These are phyloP conservation scores for Climacteris rufus DNA, from an alignment of 2,113 vertebrate genomes.

Conservation along the genomic window DNA sequence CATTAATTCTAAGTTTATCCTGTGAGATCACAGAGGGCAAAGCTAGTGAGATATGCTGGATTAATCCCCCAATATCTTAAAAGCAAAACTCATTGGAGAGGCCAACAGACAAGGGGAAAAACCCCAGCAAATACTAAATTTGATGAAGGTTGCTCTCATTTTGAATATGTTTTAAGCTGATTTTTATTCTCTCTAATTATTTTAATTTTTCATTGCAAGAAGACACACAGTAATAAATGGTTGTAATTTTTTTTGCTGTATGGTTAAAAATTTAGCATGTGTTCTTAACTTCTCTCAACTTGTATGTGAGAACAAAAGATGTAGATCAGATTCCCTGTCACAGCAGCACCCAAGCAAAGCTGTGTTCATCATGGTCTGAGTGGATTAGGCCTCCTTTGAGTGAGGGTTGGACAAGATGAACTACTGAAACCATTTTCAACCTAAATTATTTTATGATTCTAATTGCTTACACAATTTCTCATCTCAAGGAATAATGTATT, in stretches of 20 bases:
- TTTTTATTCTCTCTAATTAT: background rate
- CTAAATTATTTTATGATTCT: background rate
- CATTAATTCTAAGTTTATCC: slow-evolving; percentile 77
- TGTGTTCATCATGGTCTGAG: too few species aligned
- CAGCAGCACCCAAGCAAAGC: background rate
- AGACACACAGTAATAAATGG: background rate
- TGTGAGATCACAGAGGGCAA: slow-evolving; percentile 62
- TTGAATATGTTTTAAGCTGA: background rate
- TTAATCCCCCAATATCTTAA: slow-evolving; percentile 65
- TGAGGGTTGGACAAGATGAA: background rate
- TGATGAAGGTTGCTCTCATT: background rate
- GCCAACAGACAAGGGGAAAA: background rate
- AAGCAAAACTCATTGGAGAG: slow-evolving; percentile 53
- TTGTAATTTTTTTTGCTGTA: background rate
- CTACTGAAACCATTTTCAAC: background rate
- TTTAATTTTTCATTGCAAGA: background rate
- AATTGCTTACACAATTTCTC: background rate
- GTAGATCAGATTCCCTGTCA: background rate
- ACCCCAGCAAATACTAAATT: background rate
- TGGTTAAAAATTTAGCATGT: background rate
- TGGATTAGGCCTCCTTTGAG: background rate
- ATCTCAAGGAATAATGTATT: background rate
- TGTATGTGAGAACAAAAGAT: rapidly evolving
- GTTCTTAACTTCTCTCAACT: background rate
- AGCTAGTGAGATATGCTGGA: slow-evolving; percentile 29